These are phyloP conservation scores for Chloebia gouldiae DNA, from an alignment of 2,113 vertebrate species.

Conservation along the genomic window DNA sequence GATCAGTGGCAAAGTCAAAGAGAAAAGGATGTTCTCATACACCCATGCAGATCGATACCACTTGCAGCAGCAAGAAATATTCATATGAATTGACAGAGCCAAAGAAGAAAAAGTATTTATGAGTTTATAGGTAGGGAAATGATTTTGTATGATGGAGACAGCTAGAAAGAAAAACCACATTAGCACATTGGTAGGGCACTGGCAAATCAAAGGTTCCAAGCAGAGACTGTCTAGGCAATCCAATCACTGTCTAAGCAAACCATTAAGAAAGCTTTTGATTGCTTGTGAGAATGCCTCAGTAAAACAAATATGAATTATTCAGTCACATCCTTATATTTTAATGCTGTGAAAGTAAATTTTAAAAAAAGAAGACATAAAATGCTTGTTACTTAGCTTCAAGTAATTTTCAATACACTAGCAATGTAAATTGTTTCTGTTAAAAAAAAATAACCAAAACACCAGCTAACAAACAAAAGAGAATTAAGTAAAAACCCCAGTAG, in stretches of 20 bases:
- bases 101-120: neutral
- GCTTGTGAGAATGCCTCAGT: neutral
- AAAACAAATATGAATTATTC: conserved; percentile 43
- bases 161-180: neutral
- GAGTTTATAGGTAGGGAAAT: neutral
- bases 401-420: neutral
- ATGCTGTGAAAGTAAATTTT: neutral
- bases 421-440: neutral
- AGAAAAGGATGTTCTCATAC: neutral
- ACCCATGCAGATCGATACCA: neutral
- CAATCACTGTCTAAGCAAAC: neutral
- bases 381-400: neutral
- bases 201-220: neutral
- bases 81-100: neutral
- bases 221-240: neutral
- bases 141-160: neutral
- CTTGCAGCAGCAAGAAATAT: neutral
- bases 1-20: neutral
- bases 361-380: neutral
- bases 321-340: neutral
- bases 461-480: neutral
- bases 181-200: neutral
- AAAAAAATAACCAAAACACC: neutral
- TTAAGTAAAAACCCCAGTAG: neutral
- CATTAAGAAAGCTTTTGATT: conserved; percentile 7